Evolutionary conservation across 1,140 invertebrate species (phyloP).

Genomic region (Mercenaria mercenaria): DNA sequence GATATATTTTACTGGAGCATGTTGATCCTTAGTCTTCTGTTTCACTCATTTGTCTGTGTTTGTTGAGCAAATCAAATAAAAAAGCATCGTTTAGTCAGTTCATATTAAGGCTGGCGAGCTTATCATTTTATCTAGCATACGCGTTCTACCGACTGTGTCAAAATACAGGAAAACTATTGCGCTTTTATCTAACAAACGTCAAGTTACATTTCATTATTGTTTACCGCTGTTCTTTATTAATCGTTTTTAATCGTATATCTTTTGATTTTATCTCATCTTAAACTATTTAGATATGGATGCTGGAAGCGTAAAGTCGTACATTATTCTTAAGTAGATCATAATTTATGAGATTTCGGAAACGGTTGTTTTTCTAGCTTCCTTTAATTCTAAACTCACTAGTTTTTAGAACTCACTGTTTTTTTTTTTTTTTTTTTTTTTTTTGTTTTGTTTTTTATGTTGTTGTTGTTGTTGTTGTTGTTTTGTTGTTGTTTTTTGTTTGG

Average conservation of each 20-base stretch:
- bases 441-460: too few relatives aligned
- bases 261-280: conserved; percentile 51
- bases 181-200: conserved; percentile 61
- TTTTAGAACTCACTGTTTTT: neutral
- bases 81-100: conserved; percentile 42
- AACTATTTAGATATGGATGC: conserved; percentile 49
- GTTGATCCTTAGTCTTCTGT: neutral
- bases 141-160: conserved; percentile 51
- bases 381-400: neutral
- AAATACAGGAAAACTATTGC: conserved; percentile 56
- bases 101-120: neutral
- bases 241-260: conserved; percentile 49
- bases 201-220: conserved; percentile 51
- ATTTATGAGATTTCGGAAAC: conserved; percentile 25
- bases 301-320: conserved; percentile 42
- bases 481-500: too few relatives aligned
- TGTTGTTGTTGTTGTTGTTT: neutral
- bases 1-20: too few relatives aligned
- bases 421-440: too few relatives aligned
- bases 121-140: conserved; percentile 50
- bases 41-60: conserved; percentile 22
- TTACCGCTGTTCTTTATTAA: conserved; percentile 53
- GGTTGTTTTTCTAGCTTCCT: neutral
- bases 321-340: conserved; percentile 39
- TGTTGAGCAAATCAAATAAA: conserved; percentile 40